A percentile compares a stretch with the other conserved stretches of the same genome.
Evolutionary conservation across 92 coral and sea anemone species (phyloP).

Genomic region (Bergia puertoricense): DNA sequence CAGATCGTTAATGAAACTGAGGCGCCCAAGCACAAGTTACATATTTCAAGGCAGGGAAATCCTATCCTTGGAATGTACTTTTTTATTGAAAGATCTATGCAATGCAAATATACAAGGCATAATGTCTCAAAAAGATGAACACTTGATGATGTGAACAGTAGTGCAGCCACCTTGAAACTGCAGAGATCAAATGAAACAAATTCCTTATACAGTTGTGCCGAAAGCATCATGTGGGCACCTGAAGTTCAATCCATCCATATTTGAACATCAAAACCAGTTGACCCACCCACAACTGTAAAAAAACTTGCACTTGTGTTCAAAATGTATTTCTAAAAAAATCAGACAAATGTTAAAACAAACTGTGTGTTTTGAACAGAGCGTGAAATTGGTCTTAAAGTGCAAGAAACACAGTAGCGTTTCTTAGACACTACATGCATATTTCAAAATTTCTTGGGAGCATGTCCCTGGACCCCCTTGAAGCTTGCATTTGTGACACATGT

Average conservation of each 20-base stretch:
- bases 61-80: conserved; percentile 12
- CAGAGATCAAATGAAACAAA: neutral
- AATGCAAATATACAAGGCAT: neutral
- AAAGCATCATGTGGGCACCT: neutral
- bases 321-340: too few species aligned
- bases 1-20: conserved; percentile 23
- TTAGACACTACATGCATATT: too few species aligned
- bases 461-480: too few species aligned
- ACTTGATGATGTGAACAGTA: neutral
- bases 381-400: too few species aligned
- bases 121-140: neutral
- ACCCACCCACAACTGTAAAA: too few species aligned
- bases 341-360: too few species aligned
- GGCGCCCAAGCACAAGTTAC: conserved; percentile 32
- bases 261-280: neutral
- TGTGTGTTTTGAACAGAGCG: too few species aligned
- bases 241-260: neutral
- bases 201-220: neutral
- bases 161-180: neutral
- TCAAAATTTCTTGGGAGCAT: too few species aligned
- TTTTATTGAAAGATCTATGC: neutral
- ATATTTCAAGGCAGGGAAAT: conserved; percentile 32
- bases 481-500: too few species aligned
- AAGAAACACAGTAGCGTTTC: too few species aligned
- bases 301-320: too few species aligned